Evolutionary conservation across 1,140 invertebrate genomes (phyloP).

Genomic region (Drosophila lacertosa): DNA sequence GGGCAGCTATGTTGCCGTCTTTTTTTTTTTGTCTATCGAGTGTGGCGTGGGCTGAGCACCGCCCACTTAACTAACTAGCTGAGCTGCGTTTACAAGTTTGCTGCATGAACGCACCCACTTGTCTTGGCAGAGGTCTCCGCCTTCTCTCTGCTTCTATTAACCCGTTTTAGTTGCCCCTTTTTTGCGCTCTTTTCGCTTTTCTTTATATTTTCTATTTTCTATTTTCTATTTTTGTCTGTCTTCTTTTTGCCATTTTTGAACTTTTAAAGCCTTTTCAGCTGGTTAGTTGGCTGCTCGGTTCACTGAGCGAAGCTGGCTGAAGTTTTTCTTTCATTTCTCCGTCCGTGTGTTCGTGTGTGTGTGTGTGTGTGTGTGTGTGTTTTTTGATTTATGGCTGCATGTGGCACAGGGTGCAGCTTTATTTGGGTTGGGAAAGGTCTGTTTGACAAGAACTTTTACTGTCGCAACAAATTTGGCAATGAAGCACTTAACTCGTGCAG

Average conservation of each 20-base stretch:
- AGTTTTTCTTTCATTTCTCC: constrained; percentile 23
- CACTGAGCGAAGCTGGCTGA: constrained; percentile 37
- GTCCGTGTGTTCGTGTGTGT: neutral
- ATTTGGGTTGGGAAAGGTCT: constrained; percentile 54
- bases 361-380: constrained; percentile 27
- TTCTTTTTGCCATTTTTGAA: constrained; percentile 50
- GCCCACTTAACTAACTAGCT: constrained; percentile 82
- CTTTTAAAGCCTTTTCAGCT: constrained; percentile 61
- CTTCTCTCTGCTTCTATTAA: constrained; percentile 63
- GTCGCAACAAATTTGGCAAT: constrained; percentile 32
- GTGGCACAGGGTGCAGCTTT: constrained; percentile 25
- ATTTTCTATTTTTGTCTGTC: constrained; percentile 29
- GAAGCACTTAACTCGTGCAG: constrained; percentile 32
- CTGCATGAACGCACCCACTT: constrained; percentile 80
- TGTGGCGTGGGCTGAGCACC: constrained; percentile 23
- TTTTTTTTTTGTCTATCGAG: neutral
- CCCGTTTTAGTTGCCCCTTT: constrained; percentile 59
- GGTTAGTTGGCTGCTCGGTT: constrained; percentile 50
- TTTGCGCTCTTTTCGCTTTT: neutral
- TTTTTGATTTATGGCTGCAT: constrained; percentile 56
- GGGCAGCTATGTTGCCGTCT: constrained; percentile 23
- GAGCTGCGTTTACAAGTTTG: constrained; percentile 80
- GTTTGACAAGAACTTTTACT: constrained; percentile 27
- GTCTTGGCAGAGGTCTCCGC: constrained; percentile 70
- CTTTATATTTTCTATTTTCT: constrained; percentile 20